A percentile compares a stretch with the other conserved stretches of the same genome.
Evolutionary conservation across 1,140 invertebrate species (phyloP).

Genomic region (Papilio machaon): DNA sequence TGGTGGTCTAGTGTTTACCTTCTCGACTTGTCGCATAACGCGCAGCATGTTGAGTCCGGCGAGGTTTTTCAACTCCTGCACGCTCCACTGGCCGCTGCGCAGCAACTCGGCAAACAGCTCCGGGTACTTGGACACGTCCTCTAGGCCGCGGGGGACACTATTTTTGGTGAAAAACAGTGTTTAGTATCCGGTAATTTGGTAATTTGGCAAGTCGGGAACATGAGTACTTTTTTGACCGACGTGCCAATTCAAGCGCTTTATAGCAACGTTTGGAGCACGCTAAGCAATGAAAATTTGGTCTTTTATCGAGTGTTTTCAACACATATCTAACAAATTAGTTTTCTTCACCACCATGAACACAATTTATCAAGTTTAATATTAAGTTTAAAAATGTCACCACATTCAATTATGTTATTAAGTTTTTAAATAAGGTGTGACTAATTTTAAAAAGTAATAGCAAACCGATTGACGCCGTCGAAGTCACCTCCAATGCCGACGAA

Average conservation of each 20-base stretch:
- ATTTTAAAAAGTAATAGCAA: conserved; percentile 68
- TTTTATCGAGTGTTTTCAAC: too few species aligned
- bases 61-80: conserved; percentile 89
- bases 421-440: neutral
- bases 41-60: conserved; percentile 89
- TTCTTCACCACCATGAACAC: too few species aligned
- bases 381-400: neutral
- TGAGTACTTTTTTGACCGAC: neutral
- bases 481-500: conserved; percentile 92
- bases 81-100: conserved; percentile 86
- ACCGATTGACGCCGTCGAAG: conserved; percentile 93
- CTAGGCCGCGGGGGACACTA: conserved; percentile 88
- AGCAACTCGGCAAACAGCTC: conserved; percentile 87
- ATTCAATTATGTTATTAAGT: neutral
- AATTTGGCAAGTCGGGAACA: too few species aligned
- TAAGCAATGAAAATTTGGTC: too few species aligned
- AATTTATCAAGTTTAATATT: neutral
- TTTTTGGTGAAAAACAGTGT: neutral
- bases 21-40: conserved; percentile 89
- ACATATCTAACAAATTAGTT: too few species aligned
- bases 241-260: too few species aligned
- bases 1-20: conserved; percentile 78
- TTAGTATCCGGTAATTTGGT: conserved; percentile 7
- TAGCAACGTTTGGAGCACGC: too few species aligned
- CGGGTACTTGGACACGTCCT: conserved; percentile 93